Percentiles rank a stretch among this genome's conserved stretches.
Evolutionary conservation across 2,113 vertebrate species (phyloP).

Genomic region (Hassar affinis): DNA sequence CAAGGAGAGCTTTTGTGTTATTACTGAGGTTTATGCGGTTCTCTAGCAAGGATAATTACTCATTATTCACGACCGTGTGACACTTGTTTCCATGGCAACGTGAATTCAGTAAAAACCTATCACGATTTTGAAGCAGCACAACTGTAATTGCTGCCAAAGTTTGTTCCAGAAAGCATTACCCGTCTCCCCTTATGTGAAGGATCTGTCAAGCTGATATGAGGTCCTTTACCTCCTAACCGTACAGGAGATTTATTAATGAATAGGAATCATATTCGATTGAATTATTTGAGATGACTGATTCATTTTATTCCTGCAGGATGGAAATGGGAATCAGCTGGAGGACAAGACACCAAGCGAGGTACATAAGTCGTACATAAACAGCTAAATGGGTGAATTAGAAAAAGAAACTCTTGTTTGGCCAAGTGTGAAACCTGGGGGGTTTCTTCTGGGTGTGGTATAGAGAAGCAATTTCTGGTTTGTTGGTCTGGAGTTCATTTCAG

Average conservation of each 20-base stretch:
- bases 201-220: slow-evolving; percentile 12
- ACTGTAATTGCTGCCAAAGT: slow-evolving; percentile 29
- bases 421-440: neutral
- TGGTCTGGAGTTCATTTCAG: neutral
- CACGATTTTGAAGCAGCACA: slow-evolving; percentile 35
- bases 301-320: slow-evolving; percentile 65
- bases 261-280: slow-evolving; percentile 12
- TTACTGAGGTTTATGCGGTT: slow-evolving; percentile 44
- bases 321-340: slow-evolving; percentile 76
- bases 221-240: slow-evolving; percentile 17
- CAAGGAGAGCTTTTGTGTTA: neutral
- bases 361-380: neutral
- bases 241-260: slow-evolving; percentile 11
- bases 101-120: slow-evolving; percentile 45
- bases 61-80: slow-evolving; percentile 19
- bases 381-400: neutral
- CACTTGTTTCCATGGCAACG: slow-evolving; percentile 47
- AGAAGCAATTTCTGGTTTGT: neutral
- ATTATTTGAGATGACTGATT: slow-evolving; percentile 13
- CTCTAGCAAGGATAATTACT: slow-evolving; percentile 30
- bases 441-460: neutral
- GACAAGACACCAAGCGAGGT: slow-evolving; percentile 69
- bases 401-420: neutral
- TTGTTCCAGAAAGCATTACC: neutral
- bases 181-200: neutral